Evolutionary conservation across 2,113 vertebrate genomes (phyloP).

Genomic region (Brachyhypopomus occidentalis): DNA sequence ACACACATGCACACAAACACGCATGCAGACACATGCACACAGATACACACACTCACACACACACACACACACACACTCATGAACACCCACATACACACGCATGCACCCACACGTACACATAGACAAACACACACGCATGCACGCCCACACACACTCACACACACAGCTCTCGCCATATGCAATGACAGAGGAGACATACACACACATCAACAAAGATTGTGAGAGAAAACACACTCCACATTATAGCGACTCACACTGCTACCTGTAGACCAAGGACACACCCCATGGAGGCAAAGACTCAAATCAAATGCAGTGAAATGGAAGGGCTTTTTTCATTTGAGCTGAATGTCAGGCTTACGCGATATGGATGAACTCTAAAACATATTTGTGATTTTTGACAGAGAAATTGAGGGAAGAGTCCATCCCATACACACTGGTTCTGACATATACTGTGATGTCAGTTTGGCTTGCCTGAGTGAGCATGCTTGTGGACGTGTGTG

Average conservation of each 20-base stretch:
- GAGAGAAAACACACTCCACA: background rate
- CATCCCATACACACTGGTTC: slow-evolving; percentile 30
- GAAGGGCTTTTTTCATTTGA: background rate
- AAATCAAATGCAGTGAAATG: slow-evolving; percentile 32
- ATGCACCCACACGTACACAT: background rate
- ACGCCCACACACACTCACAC: too few species aligned
- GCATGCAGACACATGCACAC: background rate
- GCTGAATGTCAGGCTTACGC: slow-evolving; percentile 10
- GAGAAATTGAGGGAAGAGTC: slow-evolving; percentile 33
- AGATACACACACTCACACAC: background rate
- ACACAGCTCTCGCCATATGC: too few species aligned
- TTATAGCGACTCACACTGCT: background rate
- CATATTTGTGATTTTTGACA: slow-evolving; percentile 41
- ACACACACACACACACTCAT: background rate
- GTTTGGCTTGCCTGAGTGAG: slow-evolving; percentile 30
- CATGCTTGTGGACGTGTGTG: background rate
- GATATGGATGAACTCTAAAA: slow-evolving; percentile 21
- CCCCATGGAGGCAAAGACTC: background rate
- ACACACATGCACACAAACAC: background rate
- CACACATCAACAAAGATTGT: background rate
- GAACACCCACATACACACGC: background rate
- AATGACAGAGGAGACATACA: background rate
- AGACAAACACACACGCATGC: background rate
- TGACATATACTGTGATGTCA: slow-evolving; percentile 38
- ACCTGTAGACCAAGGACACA: slow-evolving; percentile 2